Evolutionary conservation across 2,797 vertebrate genomes (phyloP), one percentile per base, ranked within the genome.

Genomic region (Aulostomus chinensis): DNA sequence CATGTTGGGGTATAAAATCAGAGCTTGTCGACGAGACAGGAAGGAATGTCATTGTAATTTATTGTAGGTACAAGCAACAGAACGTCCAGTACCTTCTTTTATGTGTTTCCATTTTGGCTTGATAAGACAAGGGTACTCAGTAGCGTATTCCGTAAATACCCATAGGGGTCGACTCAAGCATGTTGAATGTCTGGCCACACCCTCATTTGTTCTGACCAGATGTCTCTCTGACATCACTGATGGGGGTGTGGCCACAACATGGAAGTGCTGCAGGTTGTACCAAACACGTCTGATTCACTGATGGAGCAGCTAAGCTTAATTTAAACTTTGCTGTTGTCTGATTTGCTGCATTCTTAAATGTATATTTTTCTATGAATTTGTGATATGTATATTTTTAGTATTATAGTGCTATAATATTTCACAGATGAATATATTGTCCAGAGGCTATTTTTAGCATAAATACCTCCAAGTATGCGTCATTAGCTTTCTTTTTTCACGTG

Each of bases 311-410:
- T n/a, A n/a, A n/a, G n/a, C n/a, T n/a, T n/a, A n/a, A n/a, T n/a
- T n/a, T n/a, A n/a, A n/a, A n/a, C n/a, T n/a, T n/a, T n/a, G n/a
- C n/a, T 35, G 10, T 14, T 2, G 2, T 11, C 17, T 48, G 15
- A 29, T 28, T 16, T 29, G 30, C 4, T 1, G 1, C 5, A 15
- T 17, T 22, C 14, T 11, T 39, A 13, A 41, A 53, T 35, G 2
- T 48, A 39, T 57, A 49, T 56, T 52, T 76, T 59, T 65, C 2
- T 55, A 63, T 61, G 2, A 41, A 50, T 7, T 37, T 21, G 30
- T 16, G 4, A 41, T 35, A 24, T 64, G 32, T 54, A 12, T 9
- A 62, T 66, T 46, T 66, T 41, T 53, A n/a, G n/a, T n/a, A n/a
- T n/a, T n/a, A n/a, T 45, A 20, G 14, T 6, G 26, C 16, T 38